phyloP scores from a whole-genome alignment of 2,113 vertebrate genomes.

The Chrysemys picta region DNA sequence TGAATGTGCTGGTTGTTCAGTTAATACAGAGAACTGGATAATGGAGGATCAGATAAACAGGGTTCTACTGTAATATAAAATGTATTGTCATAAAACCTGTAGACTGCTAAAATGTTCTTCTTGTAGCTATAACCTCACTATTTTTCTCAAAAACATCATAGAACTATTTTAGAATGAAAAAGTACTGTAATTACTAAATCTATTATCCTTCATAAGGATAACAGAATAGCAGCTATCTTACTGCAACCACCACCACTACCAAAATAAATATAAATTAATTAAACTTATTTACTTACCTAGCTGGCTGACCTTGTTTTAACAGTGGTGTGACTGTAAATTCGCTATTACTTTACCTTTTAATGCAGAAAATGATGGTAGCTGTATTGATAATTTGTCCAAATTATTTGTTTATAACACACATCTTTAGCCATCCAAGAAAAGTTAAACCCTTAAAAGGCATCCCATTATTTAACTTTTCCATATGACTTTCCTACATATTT shows the following conservation, averaged over 20 bases:
- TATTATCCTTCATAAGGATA: background rate
- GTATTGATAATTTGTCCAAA: background rate
- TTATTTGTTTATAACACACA: background rate
- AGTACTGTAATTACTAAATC: background rate
- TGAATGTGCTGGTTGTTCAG: background rate
- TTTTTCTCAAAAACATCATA: background rate
- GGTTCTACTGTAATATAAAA: background rate
- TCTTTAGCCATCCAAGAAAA: background rate
- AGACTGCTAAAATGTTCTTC: background rate
- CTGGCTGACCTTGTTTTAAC: background rate
- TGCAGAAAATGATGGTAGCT: background rate
- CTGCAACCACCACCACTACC: background rate
- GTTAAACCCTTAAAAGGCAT: background rate
- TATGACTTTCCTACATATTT: background rate
- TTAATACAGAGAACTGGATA: background rate
- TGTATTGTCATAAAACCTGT: background rate
- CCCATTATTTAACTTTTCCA: background rate
- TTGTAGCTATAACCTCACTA: background rate
- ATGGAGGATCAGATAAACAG: background rate
- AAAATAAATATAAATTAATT: background rate
- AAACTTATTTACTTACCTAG: slow-evolving; percentile 13
- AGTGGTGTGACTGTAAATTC: background rate
- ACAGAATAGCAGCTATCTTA: background rate
- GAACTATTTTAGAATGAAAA: background rate
- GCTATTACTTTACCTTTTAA: background rate